Percentiles rank a stretch among this genome's conserved stretches.
Conservation (phyloP, 2,797 vertebrate genomes). For the Protosalanx chinensis region DNA sequence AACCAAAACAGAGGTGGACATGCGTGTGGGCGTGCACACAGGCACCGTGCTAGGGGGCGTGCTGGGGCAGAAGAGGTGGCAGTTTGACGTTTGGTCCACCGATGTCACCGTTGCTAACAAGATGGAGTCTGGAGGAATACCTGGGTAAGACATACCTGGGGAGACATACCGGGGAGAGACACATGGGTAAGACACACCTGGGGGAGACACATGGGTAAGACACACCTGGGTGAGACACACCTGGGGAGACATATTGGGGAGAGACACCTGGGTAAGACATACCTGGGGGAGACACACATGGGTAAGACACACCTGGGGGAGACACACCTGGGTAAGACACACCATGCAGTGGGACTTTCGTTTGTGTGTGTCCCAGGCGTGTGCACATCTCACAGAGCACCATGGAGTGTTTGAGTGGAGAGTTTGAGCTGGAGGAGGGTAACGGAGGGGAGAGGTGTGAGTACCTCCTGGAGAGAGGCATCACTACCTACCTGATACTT, state of each 20-base stretch:
- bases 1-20: constrained; percentile 90
- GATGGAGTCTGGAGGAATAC: constrained; percentile 94
- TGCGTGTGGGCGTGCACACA: constrained; percentile 92
- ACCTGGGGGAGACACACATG: neutral
- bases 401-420: constrained; percentile 85
- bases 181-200: neutral
- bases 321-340: no score
- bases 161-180: neutral
- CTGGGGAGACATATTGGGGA: neutral
- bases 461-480: constrained; percentile 91
- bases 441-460: constrained; percentile 86
- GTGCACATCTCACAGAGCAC: constrained; percentile 95
- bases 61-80: constrained; percentile 94
- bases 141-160: constrained; percentile 71
- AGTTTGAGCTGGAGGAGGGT: constrained; percentile 88
- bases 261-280: neutral
- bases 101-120: constrained; percentile 96
- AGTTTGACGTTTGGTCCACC: constrained; percentile 96
- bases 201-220: neutral
- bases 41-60: constrained; percentile 92
- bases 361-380: constrained; percentile 66
- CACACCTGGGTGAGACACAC: neutral
- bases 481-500: constrained; percentile 84
- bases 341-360: neutral
- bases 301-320: neutral